Conservation (phyloP, 2,888 invertebrate genomes). For the Trichogramma evanescens region DNA sequence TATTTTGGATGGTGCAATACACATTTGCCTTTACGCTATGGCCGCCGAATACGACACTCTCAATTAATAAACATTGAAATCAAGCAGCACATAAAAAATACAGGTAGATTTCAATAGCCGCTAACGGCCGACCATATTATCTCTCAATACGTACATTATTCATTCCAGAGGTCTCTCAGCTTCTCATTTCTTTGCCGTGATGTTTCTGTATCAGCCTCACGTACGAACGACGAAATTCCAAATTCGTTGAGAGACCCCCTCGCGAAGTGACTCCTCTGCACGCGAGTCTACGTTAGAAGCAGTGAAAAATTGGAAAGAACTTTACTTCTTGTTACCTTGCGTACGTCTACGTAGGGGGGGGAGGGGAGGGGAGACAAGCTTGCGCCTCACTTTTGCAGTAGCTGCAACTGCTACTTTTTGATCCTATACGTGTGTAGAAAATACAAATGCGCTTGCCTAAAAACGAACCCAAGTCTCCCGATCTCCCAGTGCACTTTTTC, state of each 20-base stretch:
- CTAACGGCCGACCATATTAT: no score
- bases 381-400: no score
- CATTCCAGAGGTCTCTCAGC: neutral
- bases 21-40: no score
- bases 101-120: no score
- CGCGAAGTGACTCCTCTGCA: neutral
- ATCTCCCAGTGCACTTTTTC: neutral
- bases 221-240: neutral
- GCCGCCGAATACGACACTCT: slow-evolving; percentile 18
- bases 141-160: neutral
- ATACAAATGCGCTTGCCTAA: no score
- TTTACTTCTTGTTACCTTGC: neutral
- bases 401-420: no score
- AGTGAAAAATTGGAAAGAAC: slow-evolving; percentile 42
- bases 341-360: no score
- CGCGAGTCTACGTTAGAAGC: slow-evolving; percentile 29
- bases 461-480: no score
- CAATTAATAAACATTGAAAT: neutral
- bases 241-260: neutral
- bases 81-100: neutral
- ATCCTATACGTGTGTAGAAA: no score
- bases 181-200: no score
- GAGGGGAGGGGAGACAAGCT: no score
- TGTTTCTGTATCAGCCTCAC: slow-evolving; percentile 3
- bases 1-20: no score